A percentile compares a stretch with the other conserved stretches of the same genome.
These are phyloP conservation scores for Lates japonicus DNA, from an alignment of 2,797 vertebrate species.

Conservation along the genomic window DNA sequence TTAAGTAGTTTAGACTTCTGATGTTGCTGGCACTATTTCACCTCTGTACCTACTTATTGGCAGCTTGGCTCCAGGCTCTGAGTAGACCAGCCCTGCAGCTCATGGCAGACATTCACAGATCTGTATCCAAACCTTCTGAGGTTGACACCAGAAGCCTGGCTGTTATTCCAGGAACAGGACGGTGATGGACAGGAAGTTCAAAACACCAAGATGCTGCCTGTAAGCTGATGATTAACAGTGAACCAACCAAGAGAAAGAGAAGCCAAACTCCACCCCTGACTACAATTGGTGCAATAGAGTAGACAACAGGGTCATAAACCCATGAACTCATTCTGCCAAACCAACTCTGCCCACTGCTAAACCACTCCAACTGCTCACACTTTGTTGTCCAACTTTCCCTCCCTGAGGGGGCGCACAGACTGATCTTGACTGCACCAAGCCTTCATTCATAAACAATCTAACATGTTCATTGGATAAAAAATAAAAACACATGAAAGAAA, in stretches of 20 bases:
- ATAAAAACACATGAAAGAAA: background rate
- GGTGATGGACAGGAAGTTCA: slow-evolving; percentile 47
- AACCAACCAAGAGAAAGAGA: slow-evolving; percentile 47
- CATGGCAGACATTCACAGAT: slow-evolving; percentile 34
- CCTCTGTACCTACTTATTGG: background rate
- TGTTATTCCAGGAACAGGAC: slow-evolving; percentile 43
- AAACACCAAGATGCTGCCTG: slow-evolving; percentile 48
- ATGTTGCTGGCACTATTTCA: slow-evolving; percentile 27
- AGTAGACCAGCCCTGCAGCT: slow-evolving; percentile 25
- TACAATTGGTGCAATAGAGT: slow-evolving; percentile 44
- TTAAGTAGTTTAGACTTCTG: slow-evolving; percentile 29
- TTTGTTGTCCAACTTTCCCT: slow-evolving; percentile 12
- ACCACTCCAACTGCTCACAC: slow-evolving; percentile 11
- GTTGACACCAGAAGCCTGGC: slow-evolving; percentile 35
- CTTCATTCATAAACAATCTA: slow-evolving; percentile 76
- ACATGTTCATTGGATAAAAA: slow-evolving; percentile 62
- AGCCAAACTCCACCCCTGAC: slow-evolving; percentile 50
- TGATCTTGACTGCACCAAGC: slow-evolving; percentile 47
- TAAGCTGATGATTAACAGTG: slow-evolving; percentile 66
- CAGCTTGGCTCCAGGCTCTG: slow-evolving; percentile 6
- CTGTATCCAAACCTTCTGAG: slow-evolving; percentile 37
- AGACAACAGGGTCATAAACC: slow-evolving; percentile 56
- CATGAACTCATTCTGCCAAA: slow-evolving; percentile 56
- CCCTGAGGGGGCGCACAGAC: slow-evolving; percentile 20
- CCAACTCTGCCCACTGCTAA: slow-evolving; percentile 6